These are phyloP conservation scores for Agrotis clavis DNA, from an alignment of 2,888 invertebrate species.

Conservation along the genomic window DNA sequence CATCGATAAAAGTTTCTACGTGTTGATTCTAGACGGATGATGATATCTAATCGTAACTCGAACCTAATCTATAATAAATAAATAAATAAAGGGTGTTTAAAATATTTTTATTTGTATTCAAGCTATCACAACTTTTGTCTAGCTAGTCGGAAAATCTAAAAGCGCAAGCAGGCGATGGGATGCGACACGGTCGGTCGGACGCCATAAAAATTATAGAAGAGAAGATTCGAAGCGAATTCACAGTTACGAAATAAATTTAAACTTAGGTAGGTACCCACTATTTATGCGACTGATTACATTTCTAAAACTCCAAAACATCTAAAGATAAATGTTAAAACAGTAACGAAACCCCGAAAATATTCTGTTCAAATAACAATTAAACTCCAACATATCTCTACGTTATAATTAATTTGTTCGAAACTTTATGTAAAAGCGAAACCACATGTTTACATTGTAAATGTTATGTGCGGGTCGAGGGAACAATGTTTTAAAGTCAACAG, in stretches of 20 bases:
- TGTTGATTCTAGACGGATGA: neutral
- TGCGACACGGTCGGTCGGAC: too few species aligned
- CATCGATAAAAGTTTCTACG: neutral
- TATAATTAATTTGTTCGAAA: constrained; percentile 66
- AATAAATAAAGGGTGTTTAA: too few species aligned
- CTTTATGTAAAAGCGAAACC: constrained; percentile 69
- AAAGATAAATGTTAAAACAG: constrained; percentile 5
- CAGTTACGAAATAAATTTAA: neutral
- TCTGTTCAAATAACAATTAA: constrained; percentile 51
- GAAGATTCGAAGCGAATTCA: too few species aligned
- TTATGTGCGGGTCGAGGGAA: constrained; percentile 66
- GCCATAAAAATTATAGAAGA: too few species aligned
- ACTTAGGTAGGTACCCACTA: too few species aligned
- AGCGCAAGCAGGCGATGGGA: too few species aligned
- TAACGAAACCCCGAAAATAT: constrained; percentile 14
- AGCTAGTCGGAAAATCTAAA: too few species aligned
- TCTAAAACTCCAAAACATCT: neutral
- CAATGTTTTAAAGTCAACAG: constrained; percentile 80
- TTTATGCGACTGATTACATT: neutral
- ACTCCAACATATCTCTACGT: constrained; percentile 45
- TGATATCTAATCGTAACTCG: too few species aligned
- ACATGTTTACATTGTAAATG: constrained; percentile 76
- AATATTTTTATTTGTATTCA: too few species aligned
- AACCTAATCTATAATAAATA: too few species aligned
- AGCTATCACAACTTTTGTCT: too few species aligned